Evolutionary conservation across 2,797 vertebrate species (phyloP).

Genomic region (Semotilus atromaculatus): DNA sequence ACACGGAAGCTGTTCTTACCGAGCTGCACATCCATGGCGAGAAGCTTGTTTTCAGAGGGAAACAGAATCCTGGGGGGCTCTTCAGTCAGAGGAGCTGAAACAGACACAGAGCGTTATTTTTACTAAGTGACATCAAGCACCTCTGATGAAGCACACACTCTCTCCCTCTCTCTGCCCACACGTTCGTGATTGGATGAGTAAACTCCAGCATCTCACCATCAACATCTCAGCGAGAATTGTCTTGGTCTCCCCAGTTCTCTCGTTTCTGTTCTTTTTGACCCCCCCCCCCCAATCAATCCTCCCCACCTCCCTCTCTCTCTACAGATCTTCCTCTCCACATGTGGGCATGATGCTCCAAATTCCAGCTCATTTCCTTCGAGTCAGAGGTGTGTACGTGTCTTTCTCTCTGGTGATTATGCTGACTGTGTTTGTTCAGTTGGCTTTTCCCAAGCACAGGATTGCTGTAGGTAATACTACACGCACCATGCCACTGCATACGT

Average conservation of each 20-base stretch:
- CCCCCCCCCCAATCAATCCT: constrained; percentile 57
- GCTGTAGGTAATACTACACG: constrained; percentile 32
- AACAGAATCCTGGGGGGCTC: constrained; percentile 97
- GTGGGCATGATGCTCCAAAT: constrained; percentile 35
- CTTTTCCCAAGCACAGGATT: constrained; percentile 45
- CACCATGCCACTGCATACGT: constrained; percentile 30
- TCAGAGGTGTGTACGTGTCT: constrained; percentile 46
- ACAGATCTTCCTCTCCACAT: constrained; percentile 30
- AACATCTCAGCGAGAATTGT: constrained; percentile 52
- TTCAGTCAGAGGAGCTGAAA: constrained; percentile 94
- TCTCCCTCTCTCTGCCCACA: constrained; percentile 39
- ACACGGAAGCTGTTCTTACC: constrained; percentile 84
- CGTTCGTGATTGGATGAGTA: constrained; percentile 52
- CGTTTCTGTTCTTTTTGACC: constrained; percentile 46
- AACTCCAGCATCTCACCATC: constrained; percentile 47
- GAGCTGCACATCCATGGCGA: constrained; percentile 92
- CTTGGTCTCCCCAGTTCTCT: constrained; percentile 38
- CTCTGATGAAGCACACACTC: constrained; percentile 41
- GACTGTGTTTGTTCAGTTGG: constrained; percentile 53
- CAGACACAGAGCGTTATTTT: constrained; percentile 49
- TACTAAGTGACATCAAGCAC: constrained; percentile 49
- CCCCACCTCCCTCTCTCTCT: constrained; percentile 58
- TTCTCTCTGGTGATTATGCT: constrained; percentile 42
- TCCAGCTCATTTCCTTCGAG: constrained; percentile 50
- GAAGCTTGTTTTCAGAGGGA: constrained; percentile 93